phyloP scores from a whole-genome alignment of 2,113 vertebrate species.

The Catagonus wagneri region DNA sequence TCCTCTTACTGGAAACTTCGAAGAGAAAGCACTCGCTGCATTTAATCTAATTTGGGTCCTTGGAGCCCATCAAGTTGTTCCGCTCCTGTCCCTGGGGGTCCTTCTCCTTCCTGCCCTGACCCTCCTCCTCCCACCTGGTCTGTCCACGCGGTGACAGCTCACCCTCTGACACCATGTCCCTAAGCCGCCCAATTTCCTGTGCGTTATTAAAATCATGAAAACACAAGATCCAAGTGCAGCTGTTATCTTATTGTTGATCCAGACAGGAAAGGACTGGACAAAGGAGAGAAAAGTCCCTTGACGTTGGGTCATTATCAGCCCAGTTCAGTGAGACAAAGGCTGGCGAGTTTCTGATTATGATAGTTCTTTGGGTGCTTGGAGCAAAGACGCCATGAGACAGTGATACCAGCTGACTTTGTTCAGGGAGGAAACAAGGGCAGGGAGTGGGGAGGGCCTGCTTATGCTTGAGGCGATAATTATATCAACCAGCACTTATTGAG shows the following conservation, averaged over 20 bases:
- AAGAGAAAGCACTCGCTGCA: fast-evolving
- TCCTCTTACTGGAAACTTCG: background rate
- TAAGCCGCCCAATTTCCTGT: slow-evolving; percentile 3
- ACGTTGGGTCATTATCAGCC: background rate
- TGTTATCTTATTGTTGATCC: background rate
- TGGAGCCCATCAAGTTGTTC: background rate
- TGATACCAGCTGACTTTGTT: background rate
- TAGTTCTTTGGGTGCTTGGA: background rate
- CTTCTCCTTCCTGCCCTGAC: background rate
- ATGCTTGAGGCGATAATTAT: fast-evolving
- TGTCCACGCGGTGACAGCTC: fast-evolving
- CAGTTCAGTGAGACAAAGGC: background rate
- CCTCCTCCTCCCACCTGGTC: background rate
- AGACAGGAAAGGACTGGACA: background rate
- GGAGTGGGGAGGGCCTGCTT: background rate
- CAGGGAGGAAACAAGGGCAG: background rate
- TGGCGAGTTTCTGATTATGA: background rate
- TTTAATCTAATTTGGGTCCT: background rate
- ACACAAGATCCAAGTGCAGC: background rate
- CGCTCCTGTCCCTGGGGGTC: fast-evolving
- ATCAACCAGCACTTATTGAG: background rate
- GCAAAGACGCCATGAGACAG: background rate
- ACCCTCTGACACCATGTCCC: fast-evolving
- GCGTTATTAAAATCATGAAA: background rate
- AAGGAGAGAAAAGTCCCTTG: background rate